A percentile compares a stretch with the other conserved stretches of the same genome.
Conservation (phyloP, 2,797 vertebrate species). For the Champsocephalus esox region DNA sequence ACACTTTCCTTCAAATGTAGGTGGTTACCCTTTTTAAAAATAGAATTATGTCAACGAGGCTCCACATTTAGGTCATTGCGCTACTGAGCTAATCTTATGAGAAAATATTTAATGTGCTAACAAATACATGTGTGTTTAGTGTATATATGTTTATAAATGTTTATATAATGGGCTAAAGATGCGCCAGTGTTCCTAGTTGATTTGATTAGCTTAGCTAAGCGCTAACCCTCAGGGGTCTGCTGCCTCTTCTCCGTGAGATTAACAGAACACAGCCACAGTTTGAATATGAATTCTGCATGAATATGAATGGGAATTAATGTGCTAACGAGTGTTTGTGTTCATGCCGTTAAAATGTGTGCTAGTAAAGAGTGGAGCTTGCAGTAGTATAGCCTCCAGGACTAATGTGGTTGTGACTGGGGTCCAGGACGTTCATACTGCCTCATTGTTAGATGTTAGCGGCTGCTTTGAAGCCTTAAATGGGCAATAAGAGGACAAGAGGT, state of each 20-base stretch:
- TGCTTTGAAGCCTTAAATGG: constrained; percentile 70
- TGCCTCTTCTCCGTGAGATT: constrained; percentile 74
- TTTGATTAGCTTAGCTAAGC: constrained; percentile 84
- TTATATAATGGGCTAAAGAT: constrained; percentile 76
- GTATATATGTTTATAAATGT: constrained; percentile 65
- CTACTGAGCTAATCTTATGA: constrained; percentile 65
- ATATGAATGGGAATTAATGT: constrained; percentile 74
- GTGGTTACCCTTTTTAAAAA: constrained; percentile 50
- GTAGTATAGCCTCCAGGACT: constrained; percentile 62
- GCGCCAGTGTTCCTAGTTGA: constrained; percentile 62
- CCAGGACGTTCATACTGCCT: constrained; percentile 31
- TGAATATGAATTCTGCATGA: constrained; percentile 78
- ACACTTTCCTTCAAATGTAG: constrained; percentile 35
- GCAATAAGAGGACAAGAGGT: constrained; percentile 13
- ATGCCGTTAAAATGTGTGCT: constrained; percentile 48
- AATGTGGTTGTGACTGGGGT: constrained; percentile 32
- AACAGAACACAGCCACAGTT: constrained; percentile 72
- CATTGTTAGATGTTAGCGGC: constrained; percentile 66
- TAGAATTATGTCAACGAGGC: constrained; percentile 54
- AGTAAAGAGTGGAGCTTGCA: constrained; percentile 56
- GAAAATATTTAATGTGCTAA: constrained; percentile 67
- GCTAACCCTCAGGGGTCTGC: constrained; percentile 74
- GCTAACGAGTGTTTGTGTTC: constrained; percentile 68
- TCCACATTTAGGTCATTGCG: constrained; percentile 57
- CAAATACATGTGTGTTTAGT: constrained; percentile 35